Base-by-base conservation (phyloP, 92 coral and sea anemone genomes). In the Porites divaricata region DNA sequence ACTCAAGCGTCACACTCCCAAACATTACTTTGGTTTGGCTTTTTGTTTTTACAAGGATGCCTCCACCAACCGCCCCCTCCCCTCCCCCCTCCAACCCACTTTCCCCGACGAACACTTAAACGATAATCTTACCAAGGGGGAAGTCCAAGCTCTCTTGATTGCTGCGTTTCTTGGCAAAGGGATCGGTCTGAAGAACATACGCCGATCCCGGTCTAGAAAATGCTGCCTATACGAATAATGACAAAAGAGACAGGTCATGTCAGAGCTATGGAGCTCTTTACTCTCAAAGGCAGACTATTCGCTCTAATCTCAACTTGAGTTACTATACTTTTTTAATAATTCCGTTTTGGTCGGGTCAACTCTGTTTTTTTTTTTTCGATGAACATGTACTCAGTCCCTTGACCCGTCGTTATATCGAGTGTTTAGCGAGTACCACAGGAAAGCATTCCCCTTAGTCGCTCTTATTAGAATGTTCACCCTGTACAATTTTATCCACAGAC, bases 201-300 rank as follows among this genome's bases (percentile, higher is more conserved):
- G 96, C 94, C 48, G 94, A 90, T 25, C 93, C 96, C 57, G 94
- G 94, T 19, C 96, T 77, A 10, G 96, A 90, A 26, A 81, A 88
- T 2, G 96, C 86, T 4, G 96, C 89, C 96, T 92, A 63, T 0
- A 52, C 1, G 12, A 15, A 45, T 1, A 72, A 58, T 67, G 83
- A 35, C 49, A 49, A 73, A 72, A 49, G 16, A 50, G 52, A 12
- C 21, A 49, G 2, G 75, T 35, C 4, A 35, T 35, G 45, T 16
- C 67, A 9, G 20, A 22, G 13, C 59, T 54, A 15, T 9, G 17
- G 3, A 54, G 16, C 14, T 54, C 59, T 11, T 54, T 54, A 2
- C 7, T 35, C 45, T 6, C 45, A 35, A 35, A 35, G 45, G 5
- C 45, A 35, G 5, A 35, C 4, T 35, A 0, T 35, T 35, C 4